Evolutionary conservation across 1,140 invertebrate genomes (phyloP).

Genomic region (Nephila pilipes): DNA sequence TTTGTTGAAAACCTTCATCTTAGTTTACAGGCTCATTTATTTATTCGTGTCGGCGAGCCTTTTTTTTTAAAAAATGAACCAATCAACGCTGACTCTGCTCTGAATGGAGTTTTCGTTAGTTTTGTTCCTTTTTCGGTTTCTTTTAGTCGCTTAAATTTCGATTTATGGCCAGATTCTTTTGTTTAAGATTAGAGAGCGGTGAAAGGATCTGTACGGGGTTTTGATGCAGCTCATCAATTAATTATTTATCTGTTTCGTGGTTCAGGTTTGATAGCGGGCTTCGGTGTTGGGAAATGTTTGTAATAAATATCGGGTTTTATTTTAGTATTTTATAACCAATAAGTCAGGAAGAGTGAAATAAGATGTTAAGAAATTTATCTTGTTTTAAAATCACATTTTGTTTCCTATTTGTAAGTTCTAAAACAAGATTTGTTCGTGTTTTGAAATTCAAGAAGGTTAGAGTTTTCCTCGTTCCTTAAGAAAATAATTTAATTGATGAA

Average conservation of each 20-base stretch:
- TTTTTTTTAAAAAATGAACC: conserved; percentile 6
- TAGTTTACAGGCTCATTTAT: conserved; percentile 67
- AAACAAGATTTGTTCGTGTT: no score
- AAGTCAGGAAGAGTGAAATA: no score
- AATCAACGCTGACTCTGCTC: conserved; percentile 1
- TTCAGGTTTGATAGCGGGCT: neutral
- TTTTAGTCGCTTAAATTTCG: conserved; percentile 24
- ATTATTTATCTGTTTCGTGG: neutral
- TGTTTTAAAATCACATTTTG: no score
- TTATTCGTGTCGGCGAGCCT: conserved; percentile 44
- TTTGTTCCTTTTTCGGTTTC: neutral
- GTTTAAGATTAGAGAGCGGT: neutral
- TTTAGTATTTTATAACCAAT: no score
- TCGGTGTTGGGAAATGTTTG: no score
- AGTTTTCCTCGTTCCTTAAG: no score
- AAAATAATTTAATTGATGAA: no score
- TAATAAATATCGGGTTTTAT: no score
- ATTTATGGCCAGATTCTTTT: conserved; percentile 37
- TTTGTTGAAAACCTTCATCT: conserved; percentile 49
- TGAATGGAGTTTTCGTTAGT: conserved; percentile 5
- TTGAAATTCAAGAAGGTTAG: no score
- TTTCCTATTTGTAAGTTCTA: no score
- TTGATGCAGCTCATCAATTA: conserved; percentile 1
- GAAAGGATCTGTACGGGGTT: neutral
- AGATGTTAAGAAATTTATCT: no score